Evolutionary conservation across 2,113 vertebrate genomes (phyloP).

Genomic region (Gadus chalcogrammus): DNA sequence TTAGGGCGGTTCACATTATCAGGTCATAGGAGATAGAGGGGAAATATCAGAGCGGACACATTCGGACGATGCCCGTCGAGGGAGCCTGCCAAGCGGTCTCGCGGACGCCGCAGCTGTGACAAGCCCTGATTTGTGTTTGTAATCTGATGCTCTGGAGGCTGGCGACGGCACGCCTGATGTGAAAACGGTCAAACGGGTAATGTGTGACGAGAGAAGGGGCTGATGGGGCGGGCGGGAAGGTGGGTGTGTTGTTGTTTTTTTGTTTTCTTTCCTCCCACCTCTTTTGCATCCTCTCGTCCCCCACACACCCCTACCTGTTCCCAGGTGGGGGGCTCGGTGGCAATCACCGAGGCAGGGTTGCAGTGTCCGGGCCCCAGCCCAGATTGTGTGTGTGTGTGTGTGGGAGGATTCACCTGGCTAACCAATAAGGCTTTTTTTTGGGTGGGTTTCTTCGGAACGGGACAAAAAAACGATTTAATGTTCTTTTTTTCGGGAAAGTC

Average conservation of each 20-base stretch:
- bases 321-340: slow-evolving; percentile 38
- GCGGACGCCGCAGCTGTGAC: slow-evolving; percentile 50
- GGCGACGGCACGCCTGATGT: slow-evolving; percentile 33
- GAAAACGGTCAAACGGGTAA: slow-evolving; percentile 51
- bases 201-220: slow-evolving; percentile 27
- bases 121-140: slow-evolving; percentile 52
- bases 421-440: too few relatives aligned
- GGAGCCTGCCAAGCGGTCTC: slow-evolving; percentile 49
- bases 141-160: slow-evolving; percentile 61
- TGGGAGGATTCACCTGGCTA: too few relatives aligned
- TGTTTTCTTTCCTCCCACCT: slow-evolving; percentile 12
- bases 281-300: slow-evolving; percentile 22
- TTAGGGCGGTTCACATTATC: slow-evolving; percentile 75
- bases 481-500: neutral
- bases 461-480: slow-evolving; percentile 8
- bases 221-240: slow-evolving; percentile 18
- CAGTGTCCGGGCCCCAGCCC: neutral
- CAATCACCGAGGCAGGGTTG: slow-evolving; percentile 27
- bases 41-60: slow-evolving; percentile 75
- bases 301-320: slow-evolving; percentile 25
- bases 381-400: too few relatives aligned
- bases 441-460: neutral
- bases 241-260: slow-evolving; percentile 23
- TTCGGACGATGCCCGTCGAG: slow-evolving; percentile 43
- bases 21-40: slow-evolving; percentile 64